Base-by-base conservation (phyloP, 2,888 invertebrate genomes). In the Bombyx huttoni region DNA sequence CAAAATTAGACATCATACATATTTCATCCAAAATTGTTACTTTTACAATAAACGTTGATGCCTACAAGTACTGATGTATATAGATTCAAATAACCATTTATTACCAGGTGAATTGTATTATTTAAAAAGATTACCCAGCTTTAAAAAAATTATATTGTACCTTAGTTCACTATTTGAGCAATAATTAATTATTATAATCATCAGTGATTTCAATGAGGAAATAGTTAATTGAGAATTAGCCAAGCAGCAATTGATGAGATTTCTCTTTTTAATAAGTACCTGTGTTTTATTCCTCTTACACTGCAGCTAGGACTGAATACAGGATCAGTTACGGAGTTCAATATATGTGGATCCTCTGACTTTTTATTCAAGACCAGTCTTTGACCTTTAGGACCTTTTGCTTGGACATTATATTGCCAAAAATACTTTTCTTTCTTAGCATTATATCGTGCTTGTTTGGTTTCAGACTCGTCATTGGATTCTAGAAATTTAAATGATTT, bases 391-490 rank as follows among this genome's bases (percentile, higher is more conserved):
- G 98, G 98, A 1, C 99, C 98, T 84, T 99, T 98, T 1, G 98
- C 96, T 84, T 98, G 98, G 0, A 98, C 97, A 88, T 99, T 99
- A 80, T 99, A 99, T 78, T 98, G 98, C 98, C 99, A 99, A 78
- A 99, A 98, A 82, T 91, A 98, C 56, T 94, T 91, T 70, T 97
- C 96, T 63, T 93, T 95, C 77, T 95, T 96, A 51, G 84, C 78
- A 57, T 62, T 71, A 34, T 72, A 72, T 12, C 86, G 70, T 24
- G 81, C 71, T 55, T 89, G 78, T 69, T 82, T 86, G 53, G 73
- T 73, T 70, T 89, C 91, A 54, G 89, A 84, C 56, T 92, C 92
- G 61, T 92, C 91, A 70, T 92, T 92, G 13, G 92, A 92, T 68
- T 93, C 93, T 91, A 75, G 48, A 75, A 71, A 62, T 56, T 47